phyloP scores from a whole-genome alignment of 2,113 vertebrate species.

The Nasalis larvatus region DNA sequence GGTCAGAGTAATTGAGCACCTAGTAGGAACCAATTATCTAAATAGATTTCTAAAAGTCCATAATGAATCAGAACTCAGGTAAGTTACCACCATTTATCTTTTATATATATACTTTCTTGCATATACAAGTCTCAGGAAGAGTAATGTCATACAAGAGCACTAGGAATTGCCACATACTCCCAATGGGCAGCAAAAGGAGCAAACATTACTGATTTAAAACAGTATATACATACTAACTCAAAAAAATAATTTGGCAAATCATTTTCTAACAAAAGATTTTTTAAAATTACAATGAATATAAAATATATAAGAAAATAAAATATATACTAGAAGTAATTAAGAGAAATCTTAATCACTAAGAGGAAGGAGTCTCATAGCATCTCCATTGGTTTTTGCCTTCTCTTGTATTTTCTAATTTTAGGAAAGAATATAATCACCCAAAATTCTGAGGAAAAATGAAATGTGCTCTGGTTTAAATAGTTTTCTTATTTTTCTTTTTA shows the following conservation, averaged over 20 bases:
- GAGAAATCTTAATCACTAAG: background rate
- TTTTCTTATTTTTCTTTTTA: constrained; percentile 61
- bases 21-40: background rate
- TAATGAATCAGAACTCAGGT: background rate
- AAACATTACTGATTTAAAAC: background rate
- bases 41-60: background rate
- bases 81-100: background rate
- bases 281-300: background rate
- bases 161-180: background rate
- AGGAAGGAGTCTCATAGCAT: background rate
- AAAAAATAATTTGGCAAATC: background rate
- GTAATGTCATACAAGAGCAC: background rate
- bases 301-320: constrained; percentile 19
- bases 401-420: constrained; percentile 41
- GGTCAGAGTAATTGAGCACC: background rate
- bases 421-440: background rate
- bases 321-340: background rate
- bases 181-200: background rate
- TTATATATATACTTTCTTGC: background rate
- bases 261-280: background rate
- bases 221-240: background rate
- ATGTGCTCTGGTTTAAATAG: constrained; percentile 56
- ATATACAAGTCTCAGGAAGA: background rate
- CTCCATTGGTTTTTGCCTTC: constrained; percentile 21
- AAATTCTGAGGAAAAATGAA: constrained; percentile 44